Base-by-base conservation (phyloP, 2,113 vertebrate species). In the Naja naja region DNA sequence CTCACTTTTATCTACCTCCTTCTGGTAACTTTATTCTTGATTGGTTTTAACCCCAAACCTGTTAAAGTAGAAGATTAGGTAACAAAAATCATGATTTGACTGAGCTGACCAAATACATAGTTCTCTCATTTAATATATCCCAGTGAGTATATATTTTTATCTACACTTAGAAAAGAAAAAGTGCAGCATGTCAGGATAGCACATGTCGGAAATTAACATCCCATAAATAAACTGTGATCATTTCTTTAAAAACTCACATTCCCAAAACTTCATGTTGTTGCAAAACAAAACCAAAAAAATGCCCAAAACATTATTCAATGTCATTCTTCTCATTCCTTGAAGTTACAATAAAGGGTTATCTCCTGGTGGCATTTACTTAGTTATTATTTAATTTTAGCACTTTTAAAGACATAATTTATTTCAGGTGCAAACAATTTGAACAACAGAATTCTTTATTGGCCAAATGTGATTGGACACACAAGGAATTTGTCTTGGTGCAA, bases 1-100 rank as follows among this genome's bases (percentile, higher is more conserved):
- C 49, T 92, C 96, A 2, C 94, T 97, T 91, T 92, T 96, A 56
- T 92, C 95, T 47, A 56, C 97, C 6, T 95, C 92, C 56, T 91
- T 91, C 30, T 91, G 96, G 97, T 97, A 92, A 96, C 9, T 49
- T 49, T 49, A 87, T 27, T 87, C 85, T 52, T 27, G 43, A 11
- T 30, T 39, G 25, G 85, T 92, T 34, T 60, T 94, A 30, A 95
- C 94, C 86, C 86, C 53, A 56, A 20, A 43, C 23, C 74, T 47
- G 3, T 39, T 86, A 86, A 91, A 43, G 43, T 10, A 86, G 53
- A 91, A 85, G 34, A 30, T 27, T n/a, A 8, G 3, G 43, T 39
- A 85, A 39, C 27, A 45, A 55, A 85, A 85, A 18, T 23, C 49
- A 34, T 43, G 10, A 14, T 53, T 88, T 88, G 87, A 87, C 9